Evolutionary conservation across 2,888 invertebrate species (phyloP).

Genomic region (Cheilosia vulpina): DNA sequence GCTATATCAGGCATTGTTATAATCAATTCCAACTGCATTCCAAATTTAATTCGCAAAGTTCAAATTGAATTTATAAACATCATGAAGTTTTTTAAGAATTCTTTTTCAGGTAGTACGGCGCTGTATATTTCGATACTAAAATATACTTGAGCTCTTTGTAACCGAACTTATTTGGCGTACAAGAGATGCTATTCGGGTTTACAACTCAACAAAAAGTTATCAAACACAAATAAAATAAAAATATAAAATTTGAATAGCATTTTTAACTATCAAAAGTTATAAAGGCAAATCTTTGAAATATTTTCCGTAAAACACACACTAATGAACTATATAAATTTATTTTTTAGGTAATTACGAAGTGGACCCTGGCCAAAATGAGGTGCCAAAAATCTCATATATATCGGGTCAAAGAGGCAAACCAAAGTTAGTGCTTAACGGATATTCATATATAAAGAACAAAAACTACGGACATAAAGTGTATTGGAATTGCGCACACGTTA

Average conservation of each 20-base stretch:
- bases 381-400: constrained; percentile 67
- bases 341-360: not conserved
- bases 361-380: constrained; percentile 2
- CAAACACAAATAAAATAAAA: too few relatives aligned
- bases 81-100: too few relatives aligned
- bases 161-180: too few relatives aligned
- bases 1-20: too few relatives aligned
- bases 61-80: too few relatives aligned
- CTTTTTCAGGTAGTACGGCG: too few relatives aligned
- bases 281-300: not conserved
- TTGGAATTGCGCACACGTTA: constrained; percentile 79
- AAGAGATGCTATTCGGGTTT: too few relatives aligned
- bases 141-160: too few relatives aligned
- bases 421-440: constrained; percentile 79
- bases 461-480: constrained; percentile 77
- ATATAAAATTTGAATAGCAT: not conserved
- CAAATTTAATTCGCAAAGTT: too few relatives aligned
- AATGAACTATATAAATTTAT: not conserved
- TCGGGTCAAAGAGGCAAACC: constrained; percentile 79
- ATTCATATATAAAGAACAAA: constrained; percentile 78
- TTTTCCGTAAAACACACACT: not conserved
- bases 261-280: not conserved
- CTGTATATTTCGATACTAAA: too few relatives aligned
- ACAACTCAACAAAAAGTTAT: too few relatives aligned
- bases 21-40: too few relatives aligned